Evolutionary conservation across 2,888 invertebrate genomes (phyloP).

Genomic region (Taenaris catops): DNA sequence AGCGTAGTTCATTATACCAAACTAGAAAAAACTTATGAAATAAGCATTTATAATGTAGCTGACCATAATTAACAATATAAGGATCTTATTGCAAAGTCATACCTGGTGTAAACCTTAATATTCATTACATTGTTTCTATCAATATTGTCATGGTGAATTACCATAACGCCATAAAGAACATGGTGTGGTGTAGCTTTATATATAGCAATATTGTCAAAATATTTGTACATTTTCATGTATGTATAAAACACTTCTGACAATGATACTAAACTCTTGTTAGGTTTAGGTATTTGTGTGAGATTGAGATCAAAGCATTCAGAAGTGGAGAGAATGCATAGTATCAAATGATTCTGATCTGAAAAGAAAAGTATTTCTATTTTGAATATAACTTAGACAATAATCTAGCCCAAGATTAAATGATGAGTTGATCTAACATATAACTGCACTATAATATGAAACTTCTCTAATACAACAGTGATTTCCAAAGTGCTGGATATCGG

Average conservation of each 20-base stretch:
- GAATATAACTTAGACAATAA: no score
- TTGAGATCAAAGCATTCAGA: slow-evolving; percentile 40
- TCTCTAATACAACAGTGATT: not conserved
- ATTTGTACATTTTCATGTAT: slow-evolving; percentile 44
- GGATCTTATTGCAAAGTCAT: no score
- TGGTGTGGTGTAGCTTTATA: slow-evolving; percentile 50
- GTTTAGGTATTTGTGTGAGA: slow-evolving; percentile 37
- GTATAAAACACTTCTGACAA: slow-evolving; percentile 37
- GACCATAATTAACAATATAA: no score
- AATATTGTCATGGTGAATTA: slow-evolving; percentile 32
- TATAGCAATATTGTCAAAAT: slow-evolving; percentile 37
- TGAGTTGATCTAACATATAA: no score
- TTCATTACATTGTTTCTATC: slow-evolving; percentile 15
- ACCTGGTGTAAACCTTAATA: slow-evolving; percentile 50
- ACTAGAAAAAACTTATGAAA: not conserved
- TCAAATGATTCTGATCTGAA: slow-evolving; percentile 12
- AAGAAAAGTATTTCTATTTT: not conserved
- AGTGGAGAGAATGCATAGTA: slow-evolving; percentile 38
- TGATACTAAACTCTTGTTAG: slow-evolving; percentile 24
- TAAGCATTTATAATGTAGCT: not conserved
- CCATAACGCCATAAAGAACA: slow-evolving; percentile 47
- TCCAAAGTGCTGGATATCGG: no score
- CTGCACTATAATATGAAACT: not conserved
- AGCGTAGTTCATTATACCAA: not conserved
- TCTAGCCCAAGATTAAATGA: no score